Conservation (phyloP, 1,140 invertebrate species). For the Euschistus heros region DNA sequence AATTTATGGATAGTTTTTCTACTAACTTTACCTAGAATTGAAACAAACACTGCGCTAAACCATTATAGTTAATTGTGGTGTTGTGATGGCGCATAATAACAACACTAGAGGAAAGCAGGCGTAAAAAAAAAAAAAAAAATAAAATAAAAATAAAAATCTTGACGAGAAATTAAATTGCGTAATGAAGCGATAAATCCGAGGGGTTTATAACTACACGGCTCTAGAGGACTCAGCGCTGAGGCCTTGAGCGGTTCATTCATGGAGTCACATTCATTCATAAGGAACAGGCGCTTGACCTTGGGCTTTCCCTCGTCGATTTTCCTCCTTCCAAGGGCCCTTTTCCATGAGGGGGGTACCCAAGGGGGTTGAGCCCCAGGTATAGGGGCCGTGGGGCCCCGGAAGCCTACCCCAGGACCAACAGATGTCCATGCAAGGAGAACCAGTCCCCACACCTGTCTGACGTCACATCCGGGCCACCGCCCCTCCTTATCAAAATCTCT, state of each 20-base stretch:
- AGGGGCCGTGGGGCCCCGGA: neutral
- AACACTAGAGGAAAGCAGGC: too few species aligned
- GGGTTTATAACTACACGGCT: neutral
- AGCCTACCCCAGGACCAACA: neutral
- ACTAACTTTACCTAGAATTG: too few species aligned
- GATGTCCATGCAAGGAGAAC: conserved; percentile 6
- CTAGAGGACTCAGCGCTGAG: neutral
- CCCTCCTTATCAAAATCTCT: neutral
- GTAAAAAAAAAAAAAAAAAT: too few species aligned
- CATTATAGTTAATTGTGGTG: too few species aligned
- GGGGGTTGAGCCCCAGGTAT: neutral
- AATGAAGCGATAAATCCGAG: neutral
- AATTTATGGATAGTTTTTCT: too few species aligned
- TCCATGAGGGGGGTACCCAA: neutral
- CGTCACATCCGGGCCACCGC: conserved; percentile 8
- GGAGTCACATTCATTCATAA: neutral
- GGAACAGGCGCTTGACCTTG: conserved; percentile 2
- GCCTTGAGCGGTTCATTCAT: conserved; percentile 3
- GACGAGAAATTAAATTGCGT: neutral
- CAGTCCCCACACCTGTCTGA: conserved; percentile 7
- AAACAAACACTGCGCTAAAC: too few species aligned
- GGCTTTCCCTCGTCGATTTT: neutral
- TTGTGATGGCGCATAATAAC: too few species aligned
- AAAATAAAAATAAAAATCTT: too few species aligned
- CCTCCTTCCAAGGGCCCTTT: neutral